phyloP scores from a whole-genome alignment of 1,140 invertebrate species.

The Penaeus japonicus region DNA sequence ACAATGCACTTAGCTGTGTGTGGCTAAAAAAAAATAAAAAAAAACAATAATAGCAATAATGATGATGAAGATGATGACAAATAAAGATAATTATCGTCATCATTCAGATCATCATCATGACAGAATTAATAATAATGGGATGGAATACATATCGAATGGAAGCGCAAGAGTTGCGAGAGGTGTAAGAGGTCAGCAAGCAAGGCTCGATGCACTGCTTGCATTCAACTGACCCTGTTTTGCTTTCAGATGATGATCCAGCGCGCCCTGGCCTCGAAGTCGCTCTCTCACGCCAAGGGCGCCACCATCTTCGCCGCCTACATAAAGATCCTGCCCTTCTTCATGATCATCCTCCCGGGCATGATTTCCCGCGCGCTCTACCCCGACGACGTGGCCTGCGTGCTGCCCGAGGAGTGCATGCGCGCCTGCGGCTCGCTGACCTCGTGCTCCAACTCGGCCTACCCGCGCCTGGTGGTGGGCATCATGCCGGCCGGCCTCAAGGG shows the following conservation, averaged over 20 bases:
- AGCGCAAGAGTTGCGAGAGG: too few relatives aligned
- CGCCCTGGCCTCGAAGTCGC: conserved; percentile 66
- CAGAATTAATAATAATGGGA: too few relatives aligned
- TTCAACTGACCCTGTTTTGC: too few relatives aligned
- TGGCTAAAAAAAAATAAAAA: too few relatives aligned
- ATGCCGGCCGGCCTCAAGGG: conserved; percentile 66
- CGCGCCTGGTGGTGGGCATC: conserved; percentile 66
- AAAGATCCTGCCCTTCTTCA: conserved; percentile 68
- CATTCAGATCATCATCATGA: too few relatives aligned
- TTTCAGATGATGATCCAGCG: conserved; percentile 69
- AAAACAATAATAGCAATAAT: too few relatives aligned
- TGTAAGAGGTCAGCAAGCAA: too few relatives aligned
- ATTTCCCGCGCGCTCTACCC: conserved; percentile 67
- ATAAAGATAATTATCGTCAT: too few relatives aligned
- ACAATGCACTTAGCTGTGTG: too few relatives aligned
- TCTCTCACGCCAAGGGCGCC: conserved; percentile 69
- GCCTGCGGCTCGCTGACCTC: conserved; percentile 65
- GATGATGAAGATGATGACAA: too few relatives aligned
- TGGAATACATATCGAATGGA: too few relatives aligned
- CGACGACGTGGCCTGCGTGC: conserved; percentile 67
- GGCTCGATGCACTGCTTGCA: too few relatives aligned
- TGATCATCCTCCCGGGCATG: conserved; percentile 70
- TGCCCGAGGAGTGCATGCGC: conserved; percentile 64
- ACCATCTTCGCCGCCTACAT: conserved; percentile 68
- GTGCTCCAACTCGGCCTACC: conserved; percentile 69